Evolutionary conservation across 2,888 invertebrate genomes (phyloP), one percentile per base, ranked within the genome.

Genomic region (Thalpophila matura): DNA sequence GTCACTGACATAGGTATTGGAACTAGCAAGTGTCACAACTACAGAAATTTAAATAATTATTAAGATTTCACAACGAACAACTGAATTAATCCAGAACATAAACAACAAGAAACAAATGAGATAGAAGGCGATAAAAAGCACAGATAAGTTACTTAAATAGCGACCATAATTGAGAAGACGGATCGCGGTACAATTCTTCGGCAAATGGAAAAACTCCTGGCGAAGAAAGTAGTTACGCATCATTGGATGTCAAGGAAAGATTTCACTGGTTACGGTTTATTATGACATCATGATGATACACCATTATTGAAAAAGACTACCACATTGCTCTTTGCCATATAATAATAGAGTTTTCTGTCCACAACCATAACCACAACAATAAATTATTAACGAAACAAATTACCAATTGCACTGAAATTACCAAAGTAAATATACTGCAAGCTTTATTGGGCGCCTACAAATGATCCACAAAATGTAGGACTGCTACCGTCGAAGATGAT

Each of bases 401-500:
- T n/a, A 38, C 16, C 1, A 20, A 20, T 35, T 33, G 1, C 14
- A 7, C 4, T 10, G 0, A 26, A 31, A 47, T 26, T 47, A 61
- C 9, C 38, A 26, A 26, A 16, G 10, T 6, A 22, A 1, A 24
- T n/a, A n/a, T n/a, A n/a, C n/a, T n/a, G 18, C 5, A 46, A 46
- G 10, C 6, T 18, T 46, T 54, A 67, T 27, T 31, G 9, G 4
- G 16, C 45, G 5, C 38, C 43, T 22, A 29, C 24, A 35, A 54
- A 54, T 0, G 45, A 29, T 18, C 59, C 42, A 29, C 27, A 38
- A 27, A 66, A 50, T 42, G 40, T 26, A 31, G 67, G 9, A 14
- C 3, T 16, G 7, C 7, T 43, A 18, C 16, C 38, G 31, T 18
- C 20, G 2, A 56, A 38, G 18, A 43, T 20, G 7, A 47, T 37